Conservation (phyloP, 1,140 invertebrate genomes). For the Andricus grossulariae region DNA sequence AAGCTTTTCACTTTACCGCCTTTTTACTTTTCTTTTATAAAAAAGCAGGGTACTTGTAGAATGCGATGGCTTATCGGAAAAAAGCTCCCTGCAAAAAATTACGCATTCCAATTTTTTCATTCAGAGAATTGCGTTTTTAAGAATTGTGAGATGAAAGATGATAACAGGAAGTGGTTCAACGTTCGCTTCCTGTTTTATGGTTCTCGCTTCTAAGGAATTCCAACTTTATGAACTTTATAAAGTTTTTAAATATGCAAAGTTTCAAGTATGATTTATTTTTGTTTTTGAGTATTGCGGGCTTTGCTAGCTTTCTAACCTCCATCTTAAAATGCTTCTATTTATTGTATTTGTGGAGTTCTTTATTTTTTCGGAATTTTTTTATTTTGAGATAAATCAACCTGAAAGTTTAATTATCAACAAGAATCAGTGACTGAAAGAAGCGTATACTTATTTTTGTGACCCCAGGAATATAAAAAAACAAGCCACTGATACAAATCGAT, state of each 20-base stretch:
- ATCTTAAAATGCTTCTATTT: background rate
- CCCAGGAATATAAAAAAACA: too few relatives aligned
- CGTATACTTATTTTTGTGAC: too few relatives aligned
- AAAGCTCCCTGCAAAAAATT: background rate
- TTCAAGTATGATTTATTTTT: too few relatives aligned
- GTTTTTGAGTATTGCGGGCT: too few relatives aligned
- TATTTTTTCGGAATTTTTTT: background rate
- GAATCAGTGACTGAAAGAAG: too few relatives aligned
- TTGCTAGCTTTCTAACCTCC: too few relatives aligned
- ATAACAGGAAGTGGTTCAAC: slow-evolving; percentile 6
- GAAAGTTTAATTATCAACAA: too few relatives aligned
- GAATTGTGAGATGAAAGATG: background rate
- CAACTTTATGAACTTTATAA: too few relatives aligned
- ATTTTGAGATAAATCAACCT: background rate
- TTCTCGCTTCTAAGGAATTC: background rate
- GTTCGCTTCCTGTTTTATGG: slow-evolving; percentile 12
- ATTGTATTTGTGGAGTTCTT: background rate
- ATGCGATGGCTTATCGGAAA: background rate
- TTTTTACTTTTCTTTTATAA: slow-evolving; percentile 1
- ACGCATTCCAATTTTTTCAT: background rate
- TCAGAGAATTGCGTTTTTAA: background rate
- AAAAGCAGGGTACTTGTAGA: background rate
- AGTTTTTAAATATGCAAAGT: too few relatives aligned
- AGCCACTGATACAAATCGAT: too few relatives aligned
- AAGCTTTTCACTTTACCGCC: slow-evolving; percentile 58